Percentiles rank a stretch among this genome's conserved stretches.
These are phyloP conservation scores for Aleadryas rufinucha DNA, from an alignment of 2,113 vertebrate genomes.

Conservation along the genomic window DNA sequence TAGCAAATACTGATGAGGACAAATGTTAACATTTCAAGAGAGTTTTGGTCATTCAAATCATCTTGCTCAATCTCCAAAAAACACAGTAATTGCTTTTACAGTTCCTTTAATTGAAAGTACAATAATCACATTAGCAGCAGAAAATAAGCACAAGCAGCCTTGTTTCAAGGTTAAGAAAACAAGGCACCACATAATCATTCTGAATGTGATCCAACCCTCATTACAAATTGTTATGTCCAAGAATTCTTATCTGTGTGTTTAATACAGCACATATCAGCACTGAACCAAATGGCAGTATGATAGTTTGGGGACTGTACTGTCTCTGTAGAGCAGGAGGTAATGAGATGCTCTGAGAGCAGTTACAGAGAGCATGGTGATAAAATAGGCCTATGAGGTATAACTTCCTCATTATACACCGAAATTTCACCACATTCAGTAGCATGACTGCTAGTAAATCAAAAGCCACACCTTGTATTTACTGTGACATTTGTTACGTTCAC, in stretches of 20 bases:
- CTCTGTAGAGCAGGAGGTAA: background rate
- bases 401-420: background rate
- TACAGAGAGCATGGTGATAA: background rate
- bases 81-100: background rate
- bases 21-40: background rate
- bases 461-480: background rate
- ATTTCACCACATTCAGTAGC: background rate
- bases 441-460: background rate
- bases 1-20: background rate
- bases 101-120: conserved; percentile 36
- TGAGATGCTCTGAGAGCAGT: background rate
- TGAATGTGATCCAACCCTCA: conserved; percentile 13
- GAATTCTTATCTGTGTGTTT: conserved; percentile 39
- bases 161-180: background rate
- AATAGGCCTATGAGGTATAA: background rate
- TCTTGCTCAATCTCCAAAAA: background rate
- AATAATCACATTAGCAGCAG: conserved; percentile 47
- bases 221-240: conserved; percentile 15
- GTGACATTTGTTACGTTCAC: background rate
- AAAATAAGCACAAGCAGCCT: conserved; percentile 26
- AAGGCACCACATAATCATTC: background rate
- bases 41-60: background rate
- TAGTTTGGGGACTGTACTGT: background rate
- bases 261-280: conserved; percentile 13
- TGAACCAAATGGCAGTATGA: background rate